phyloP scores from a whole-genome alignment of 2,113 vertebrate species.

The Alaudala cheleensis region DNA sequence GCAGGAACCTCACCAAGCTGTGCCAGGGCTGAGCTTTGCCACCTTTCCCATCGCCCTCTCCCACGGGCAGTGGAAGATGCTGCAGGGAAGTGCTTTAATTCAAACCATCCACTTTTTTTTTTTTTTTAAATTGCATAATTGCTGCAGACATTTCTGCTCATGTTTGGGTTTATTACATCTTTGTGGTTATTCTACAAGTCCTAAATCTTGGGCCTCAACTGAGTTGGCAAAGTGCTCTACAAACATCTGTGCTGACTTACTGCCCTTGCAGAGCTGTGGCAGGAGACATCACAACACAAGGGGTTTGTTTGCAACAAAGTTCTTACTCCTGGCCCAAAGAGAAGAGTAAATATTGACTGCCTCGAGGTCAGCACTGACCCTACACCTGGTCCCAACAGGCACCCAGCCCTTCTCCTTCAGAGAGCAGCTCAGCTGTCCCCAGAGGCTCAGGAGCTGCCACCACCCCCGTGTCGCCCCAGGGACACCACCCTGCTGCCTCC shows the following conservation, averaged over 20 bases:
- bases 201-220: conserved; percentile 51
- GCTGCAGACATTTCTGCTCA: conserved; percentile 48
- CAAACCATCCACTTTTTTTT: neutral
- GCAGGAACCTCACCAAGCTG: neutral
- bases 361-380: neutral
- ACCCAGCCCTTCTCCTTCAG: accelerated
- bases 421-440: neutral
- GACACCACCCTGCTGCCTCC: neutral
- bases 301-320: neutral
- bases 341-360: neutral
- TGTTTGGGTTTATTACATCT: conserved; percentile 41
- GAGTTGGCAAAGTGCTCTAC: neutral
- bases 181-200: conserved; percentile 52
- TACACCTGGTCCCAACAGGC: neutral
- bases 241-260: conserved; percentile 25
- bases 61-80: neutral
- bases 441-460: neutral
- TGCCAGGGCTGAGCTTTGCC: neutral
- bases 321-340: neutral
- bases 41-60: neutral
- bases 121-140: conserved; percentile 26
- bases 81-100: neutral
- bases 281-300: neutral
- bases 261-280: neutral
- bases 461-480: accelerated